Percentiles rank a stretch among this genome's conserved stretches.
phyloP scores from a whole-genome alignment of 2,113 vertebrate species.

The Mormyrus iriodes region DNA sequence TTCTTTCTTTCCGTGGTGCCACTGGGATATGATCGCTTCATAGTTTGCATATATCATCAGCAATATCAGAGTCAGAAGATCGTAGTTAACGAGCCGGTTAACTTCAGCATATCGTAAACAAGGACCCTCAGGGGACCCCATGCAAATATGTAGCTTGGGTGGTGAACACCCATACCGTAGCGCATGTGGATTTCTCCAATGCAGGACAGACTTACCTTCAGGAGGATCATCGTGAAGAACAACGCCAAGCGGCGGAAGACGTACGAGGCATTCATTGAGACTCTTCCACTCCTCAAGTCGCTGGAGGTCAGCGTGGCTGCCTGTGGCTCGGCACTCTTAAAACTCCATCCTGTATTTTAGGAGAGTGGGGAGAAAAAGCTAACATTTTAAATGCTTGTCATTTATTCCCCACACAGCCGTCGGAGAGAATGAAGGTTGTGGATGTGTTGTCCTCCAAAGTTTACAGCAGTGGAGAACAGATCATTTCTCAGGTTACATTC shows the following conservation, averaged over 20 bases:
- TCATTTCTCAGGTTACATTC: constrained; percentile 87
- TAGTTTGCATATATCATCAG: neutral
- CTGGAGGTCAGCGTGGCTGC: constrained; percentile 75
- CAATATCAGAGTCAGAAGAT: neutral
- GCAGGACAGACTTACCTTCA: constrained; percentile 76
- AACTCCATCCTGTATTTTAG: neutral
- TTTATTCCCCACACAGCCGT: constrained; percentile 61
- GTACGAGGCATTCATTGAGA: constrained; percentile 97
- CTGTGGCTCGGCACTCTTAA: neutral
- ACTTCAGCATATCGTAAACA: neutral
- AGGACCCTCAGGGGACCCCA: neutral
- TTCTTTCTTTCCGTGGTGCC: neutral
- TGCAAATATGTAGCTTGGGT: neutral
- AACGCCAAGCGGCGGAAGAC: constrained; percentile 95
- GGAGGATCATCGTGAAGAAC: constrained; percentile 98
- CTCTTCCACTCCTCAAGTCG: constrained; percentile 91
- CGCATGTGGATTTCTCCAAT: constrained; percentile 30
- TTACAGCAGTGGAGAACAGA: constrained; percentile 84
- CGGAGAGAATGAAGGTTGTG: constrained; percentile 96
- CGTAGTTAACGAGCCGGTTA: neutral
- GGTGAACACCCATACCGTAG: neutral
- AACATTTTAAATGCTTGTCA: neutral
- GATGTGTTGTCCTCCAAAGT: constrained; percentile 89
- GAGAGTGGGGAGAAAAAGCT: neutral
- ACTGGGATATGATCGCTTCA: neutral